Evolutionary conservation across 2,797 vertebrate species (phyloP).

Genomic region (Sternotherus odoratus): DNA sequence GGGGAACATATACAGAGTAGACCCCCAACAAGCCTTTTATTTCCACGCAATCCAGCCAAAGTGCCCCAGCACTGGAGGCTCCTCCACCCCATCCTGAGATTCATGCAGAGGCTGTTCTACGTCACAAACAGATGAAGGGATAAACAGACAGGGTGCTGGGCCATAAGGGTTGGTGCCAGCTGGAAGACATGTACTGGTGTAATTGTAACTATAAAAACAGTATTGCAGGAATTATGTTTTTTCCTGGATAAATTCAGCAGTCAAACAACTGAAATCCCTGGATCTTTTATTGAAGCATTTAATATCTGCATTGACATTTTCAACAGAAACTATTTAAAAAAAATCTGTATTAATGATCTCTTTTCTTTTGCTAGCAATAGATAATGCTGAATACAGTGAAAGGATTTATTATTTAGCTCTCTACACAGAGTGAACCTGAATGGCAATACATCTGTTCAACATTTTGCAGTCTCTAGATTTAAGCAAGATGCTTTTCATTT

Average conservation of each 20-base stretch:
- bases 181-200: neutral
- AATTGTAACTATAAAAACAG: neutral
- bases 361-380: neutral
- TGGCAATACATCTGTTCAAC: neutral
- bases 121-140: neutral
- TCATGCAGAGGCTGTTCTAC: neutral
- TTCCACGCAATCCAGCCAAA: neutral
- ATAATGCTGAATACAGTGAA: neutral
- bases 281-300: neutral
- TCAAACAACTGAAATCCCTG: neutral
- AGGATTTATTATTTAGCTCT: neutral
- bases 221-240: neutral
- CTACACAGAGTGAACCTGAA: neutral
- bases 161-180: neutral
- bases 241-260: accelerated
- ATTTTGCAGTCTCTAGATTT: neutral
- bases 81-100: neutral
- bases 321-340: neutral
- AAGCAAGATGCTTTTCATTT: neutral
- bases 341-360: neutral
- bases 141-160: neutral
- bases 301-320: neutral
- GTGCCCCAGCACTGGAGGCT: neutral
- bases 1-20: neutral
- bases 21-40: neutral